Evolutionary conservation across 1,140 invertebrate genomes (phyloP), one percentile per base, ranked within the genome.

Genomic region (Bombus cullumanus): DNA sequence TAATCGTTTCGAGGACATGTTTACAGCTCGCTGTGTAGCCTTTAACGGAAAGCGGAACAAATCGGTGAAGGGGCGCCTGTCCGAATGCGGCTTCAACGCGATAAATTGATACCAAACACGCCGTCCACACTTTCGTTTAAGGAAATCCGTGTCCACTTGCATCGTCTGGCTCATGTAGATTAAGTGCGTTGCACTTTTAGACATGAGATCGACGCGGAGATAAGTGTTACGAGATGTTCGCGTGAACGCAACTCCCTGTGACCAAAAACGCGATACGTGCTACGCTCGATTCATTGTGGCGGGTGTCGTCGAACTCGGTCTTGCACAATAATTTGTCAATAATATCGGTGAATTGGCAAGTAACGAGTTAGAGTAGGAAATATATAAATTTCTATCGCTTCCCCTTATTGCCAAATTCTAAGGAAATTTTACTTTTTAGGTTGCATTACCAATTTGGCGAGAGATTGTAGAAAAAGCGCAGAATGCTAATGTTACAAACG

Each of bases 1-100:
- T 39, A 39, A 68, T 71, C 76, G 66, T 25, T 28, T 28, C 34
- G 73, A 39, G 73, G 62, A 69, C 74, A 22, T 31, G 43, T 78
- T 83, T 76, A 69, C 34, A 41, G 34, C 28, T 39, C 41, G 34
- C 1, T 4, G 2, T 5, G n/a, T 5, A 13, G 12, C 73, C 74
- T 34, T 62, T 47, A 73, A 73, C 34, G 81, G 85, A 86, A 78
- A 86, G 59, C 81, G 57, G 74, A 83, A 83, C 81, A 71, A 83
- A 86, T 83, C 74, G 59, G 81, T 43, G 53, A 78, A 83, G 81
- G 73, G 66, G 34, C 66, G 79, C 9, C 57, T 28, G 10, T 22
- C 43, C 81, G 68, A 86, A 71, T 73, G 31, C 22, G 68, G 81
- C 73, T n/a, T 22, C 53, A 3, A 39, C 83, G 0, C 25, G 69